Evolutionary conservation across 1,140 invertebrate species (phyloP).

Genomic region (Oryzaephilus surinamensis): DNA sequence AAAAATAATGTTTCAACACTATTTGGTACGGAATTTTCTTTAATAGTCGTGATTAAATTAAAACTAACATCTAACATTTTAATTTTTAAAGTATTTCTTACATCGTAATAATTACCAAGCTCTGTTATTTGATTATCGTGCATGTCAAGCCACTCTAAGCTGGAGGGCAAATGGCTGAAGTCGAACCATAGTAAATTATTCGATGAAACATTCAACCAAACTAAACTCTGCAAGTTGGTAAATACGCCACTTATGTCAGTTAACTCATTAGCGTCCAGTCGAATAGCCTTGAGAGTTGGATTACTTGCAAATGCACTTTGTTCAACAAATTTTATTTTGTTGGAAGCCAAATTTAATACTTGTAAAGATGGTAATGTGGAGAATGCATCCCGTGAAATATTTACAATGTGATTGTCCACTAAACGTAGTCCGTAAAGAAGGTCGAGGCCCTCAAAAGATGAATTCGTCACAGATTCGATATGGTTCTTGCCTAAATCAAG

Average conservation of each 20-base stretch:
- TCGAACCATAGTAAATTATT: constrained; percentile 58
- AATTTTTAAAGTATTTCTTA: constrained; percentile 49
- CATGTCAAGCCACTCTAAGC: constrained; percentile 59
- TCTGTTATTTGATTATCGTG: constrained; percentile 55
- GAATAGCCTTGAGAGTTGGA: constrained; percentile 50
- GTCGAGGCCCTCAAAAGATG: constrained; percentile 51
- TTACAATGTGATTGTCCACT: constrained; percentile 55
- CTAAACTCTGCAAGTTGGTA: constrained; percentile 48
- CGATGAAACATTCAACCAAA: constrained; percentile 61
- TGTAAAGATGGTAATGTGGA: constrained; percentile 51
- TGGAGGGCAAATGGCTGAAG: constrained; percentile 53
- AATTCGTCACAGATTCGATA: constrained; percentile 48
- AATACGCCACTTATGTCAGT: constrained; percentile 56
- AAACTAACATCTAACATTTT: constrained; percentile 66
- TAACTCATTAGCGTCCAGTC: constrained; percentile 57
- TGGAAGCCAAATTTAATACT: constrained; percentile 58
- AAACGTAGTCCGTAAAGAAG: constrained; percentile 52
- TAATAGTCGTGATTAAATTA: constrained; percentile 58
- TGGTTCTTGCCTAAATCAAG: constrained; percentile 71
- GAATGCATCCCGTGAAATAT: constrained; percentile 56
- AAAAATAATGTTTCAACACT: constrained; percentile 63
- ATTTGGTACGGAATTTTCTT: constrained; percentile 56
- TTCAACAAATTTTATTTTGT: constrained; percentile 53
- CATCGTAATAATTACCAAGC: constrained; percentile 55
- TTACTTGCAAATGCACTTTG: constrained; percentile 54